These are phyloP conservation scores for Enteromius paludinosus DNA, from an alignment of 2,797 vertebrate species.

Conservation along the genomic window DNA sequence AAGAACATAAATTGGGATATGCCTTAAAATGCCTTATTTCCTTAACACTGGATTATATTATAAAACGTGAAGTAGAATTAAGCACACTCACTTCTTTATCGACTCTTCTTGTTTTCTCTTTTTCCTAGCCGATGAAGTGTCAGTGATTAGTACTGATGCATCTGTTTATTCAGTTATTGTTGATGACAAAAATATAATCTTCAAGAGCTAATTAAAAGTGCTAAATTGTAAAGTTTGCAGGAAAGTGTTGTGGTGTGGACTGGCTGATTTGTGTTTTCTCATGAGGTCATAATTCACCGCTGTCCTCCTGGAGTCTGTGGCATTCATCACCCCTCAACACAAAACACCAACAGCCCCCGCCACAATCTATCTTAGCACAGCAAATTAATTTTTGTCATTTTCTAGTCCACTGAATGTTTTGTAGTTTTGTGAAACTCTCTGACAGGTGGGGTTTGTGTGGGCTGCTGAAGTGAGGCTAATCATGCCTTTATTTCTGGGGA, in stretches of 20 bases:
- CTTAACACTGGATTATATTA: not conserved
- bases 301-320: constrained; percentile 83
- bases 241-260: constrained; percentile 63
- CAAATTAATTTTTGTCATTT: constrained; percentile 91
- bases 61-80: not conserved
- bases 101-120: not conserved
- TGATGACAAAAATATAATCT: not conserved
- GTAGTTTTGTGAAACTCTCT: constrained; percentile 57
- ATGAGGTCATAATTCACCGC: constrained; percentile 90
- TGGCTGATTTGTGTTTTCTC: constrained; percentile 84
- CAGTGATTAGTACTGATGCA: not conserved
- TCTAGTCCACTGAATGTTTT: constrained; percentile 80
- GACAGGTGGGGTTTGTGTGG: constrained; percentile 25
- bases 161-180: constrained; percentile 1
- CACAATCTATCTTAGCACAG: constrained; percentile 88
- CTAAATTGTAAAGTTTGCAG: not conserved
- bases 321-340: constrained; percentile 92
- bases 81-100: not conserved
- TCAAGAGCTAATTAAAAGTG: constrained; percentile 12
- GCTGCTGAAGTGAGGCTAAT: constrained; percentile 36
- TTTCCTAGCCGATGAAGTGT: not conserved
- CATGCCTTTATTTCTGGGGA: constrained; percentile 35
- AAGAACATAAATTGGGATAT: too few species aligned
- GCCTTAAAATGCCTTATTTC: not conserved
- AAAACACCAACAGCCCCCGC: constrained; percentile 88